Percentiles rank a stretch among this genome's conserved stretches.
Conservation (phyloP, 92 coral and sea anemone genomes). For the Zoanthus sociatus region DNA sequence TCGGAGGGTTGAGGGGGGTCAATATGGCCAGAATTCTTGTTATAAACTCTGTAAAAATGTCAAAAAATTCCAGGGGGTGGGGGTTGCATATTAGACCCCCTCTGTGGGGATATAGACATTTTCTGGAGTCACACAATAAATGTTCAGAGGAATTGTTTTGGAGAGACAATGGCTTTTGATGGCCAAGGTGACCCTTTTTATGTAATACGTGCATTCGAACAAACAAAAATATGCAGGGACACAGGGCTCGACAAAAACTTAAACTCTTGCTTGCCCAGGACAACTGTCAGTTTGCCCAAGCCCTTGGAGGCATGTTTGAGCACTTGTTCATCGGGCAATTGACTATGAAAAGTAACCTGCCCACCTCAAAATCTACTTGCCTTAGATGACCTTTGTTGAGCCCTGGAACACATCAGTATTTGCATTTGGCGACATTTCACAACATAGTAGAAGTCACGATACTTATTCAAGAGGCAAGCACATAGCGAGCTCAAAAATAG, state of each 20-base stretch:
- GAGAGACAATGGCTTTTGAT: constrained; percentile 32
- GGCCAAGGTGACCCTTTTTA: constrained; percentile 30
- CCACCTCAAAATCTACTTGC: too few relatives aligned
- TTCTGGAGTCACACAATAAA: constrained; percentile 5
- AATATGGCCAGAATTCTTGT: too few relatives aligned
- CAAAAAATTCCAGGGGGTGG: too few relatives aligned
- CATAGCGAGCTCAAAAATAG: constrained; percentile 31
- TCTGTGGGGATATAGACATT: constrained; percentile 15
- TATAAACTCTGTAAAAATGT: too few relatives aligned
- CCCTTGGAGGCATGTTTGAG: neutral
- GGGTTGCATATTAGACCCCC: neutral
- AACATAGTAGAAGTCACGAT: constrained; percentile 24
- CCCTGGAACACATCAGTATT: constrained; percentile 15
- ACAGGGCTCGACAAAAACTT: too few relatives aligned
- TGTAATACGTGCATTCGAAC: constrained; percentile 29
- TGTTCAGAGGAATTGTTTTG: constrained; percentile 36
- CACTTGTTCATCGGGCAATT: neutral
- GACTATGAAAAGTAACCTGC: too few relatives aligned
- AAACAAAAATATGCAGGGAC: constrained; percentile 8
- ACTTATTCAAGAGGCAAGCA: constrained; percentile 30
- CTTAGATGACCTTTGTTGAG: too few relatives aligned
- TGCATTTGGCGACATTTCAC: constrained; percentile 1
- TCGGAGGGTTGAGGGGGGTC: too few relatives aligned
- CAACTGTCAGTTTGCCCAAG: too few relatives aligned
- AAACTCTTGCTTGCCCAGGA: too few relatives aligned